Percentiles rank a stretch among this genome's conserved stretches.
phyloP scores from a whole-genome alignment of 2,797 vertebrate genomes.

The Martes flavigula region DNA sequence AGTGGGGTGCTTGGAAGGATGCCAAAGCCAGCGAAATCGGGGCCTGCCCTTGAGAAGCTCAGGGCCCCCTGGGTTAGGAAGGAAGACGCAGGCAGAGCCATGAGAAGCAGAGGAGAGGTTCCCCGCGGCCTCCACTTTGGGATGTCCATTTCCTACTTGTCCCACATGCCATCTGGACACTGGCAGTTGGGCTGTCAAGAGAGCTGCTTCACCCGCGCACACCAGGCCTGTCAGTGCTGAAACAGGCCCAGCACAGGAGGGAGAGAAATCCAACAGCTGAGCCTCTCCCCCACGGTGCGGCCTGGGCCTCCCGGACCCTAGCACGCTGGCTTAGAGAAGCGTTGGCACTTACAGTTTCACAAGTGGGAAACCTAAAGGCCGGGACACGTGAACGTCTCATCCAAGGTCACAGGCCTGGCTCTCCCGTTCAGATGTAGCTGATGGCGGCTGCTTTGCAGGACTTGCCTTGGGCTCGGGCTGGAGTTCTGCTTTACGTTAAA shows the following conservation, averaged over 20 bases:
- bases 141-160: background rate
- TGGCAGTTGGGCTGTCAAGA: background rate
- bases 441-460: background rate
- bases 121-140: background rate
- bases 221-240: background rate
- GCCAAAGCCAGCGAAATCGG: background rate
- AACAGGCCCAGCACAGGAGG: background rate
- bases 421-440: background rate
- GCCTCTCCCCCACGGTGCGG: too few species aligned
- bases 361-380: background rate
- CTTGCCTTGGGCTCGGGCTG: background rate
- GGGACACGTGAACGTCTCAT: background rate
- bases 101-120: rapidly evolving
- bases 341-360: background rate
- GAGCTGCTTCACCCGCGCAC: background rate
- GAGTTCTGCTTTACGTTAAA: background rate
- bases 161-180: background rate
- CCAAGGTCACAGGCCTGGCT: rapidly evolving
- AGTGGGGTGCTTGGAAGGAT: background rate
- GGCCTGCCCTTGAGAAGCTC: background rate
- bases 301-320: background rate
- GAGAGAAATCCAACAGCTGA: background rate
- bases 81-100: background rate
- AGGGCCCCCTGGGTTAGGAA: background rate
- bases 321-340: rapidly evolving